Evolutionary conservation across 2,113 vertebrate species (phyloP).

Genomic region (Myiozetetes cayanensis): DNA sequence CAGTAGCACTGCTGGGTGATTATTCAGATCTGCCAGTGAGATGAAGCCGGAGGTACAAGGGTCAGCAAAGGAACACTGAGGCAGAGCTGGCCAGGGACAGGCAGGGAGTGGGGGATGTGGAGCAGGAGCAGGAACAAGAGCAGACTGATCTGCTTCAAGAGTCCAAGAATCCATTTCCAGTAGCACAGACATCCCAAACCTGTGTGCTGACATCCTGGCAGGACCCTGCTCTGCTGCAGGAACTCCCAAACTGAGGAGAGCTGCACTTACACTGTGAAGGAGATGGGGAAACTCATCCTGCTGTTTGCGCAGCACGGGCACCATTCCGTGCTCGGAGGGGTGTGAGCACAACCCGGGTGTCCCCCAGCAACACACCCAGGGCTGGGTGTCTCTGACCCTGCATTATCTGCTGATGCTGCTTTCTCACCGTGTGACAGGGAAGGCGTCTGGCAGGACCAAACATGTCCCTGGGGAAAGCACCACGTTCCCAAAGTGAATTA

Average conservation of each 20-base stretch:
- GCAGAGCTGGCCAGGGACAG: not conserved
- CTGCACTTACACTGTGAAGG: not conserved
- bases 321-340: accelerated
- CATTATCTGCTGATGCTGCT: not conserved
- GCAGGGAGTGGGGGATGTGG: not conserved
- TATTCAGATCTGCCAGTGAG: not conserved
- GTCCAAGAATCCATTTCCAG: not conserved
- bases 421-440: not conserved
- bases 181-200: not conserved
- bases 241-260: not conserved
- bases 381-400: not conserved
- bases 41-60: not conserved
- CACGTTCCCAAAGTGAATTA: not conserved
- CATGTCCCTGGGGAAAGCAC: not conserved
- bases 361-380: not conserved
- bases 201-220: not conserved
- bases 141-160: not conserved
- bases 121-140: not conserved
- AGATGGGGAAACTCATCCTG: accelerated
- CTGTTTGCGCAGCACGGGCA: accelerated
- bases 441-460: not conserved
- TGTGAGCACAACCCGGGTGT: not conserved
- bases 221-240: not conserved
- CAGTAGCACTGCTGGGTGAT: not conserved
- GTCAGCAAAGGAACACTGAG: not conserved